Evolutionary conservation across 2,113 vertebrate species (phyloP).

Genomic region (Micromys minutus): DNA sequence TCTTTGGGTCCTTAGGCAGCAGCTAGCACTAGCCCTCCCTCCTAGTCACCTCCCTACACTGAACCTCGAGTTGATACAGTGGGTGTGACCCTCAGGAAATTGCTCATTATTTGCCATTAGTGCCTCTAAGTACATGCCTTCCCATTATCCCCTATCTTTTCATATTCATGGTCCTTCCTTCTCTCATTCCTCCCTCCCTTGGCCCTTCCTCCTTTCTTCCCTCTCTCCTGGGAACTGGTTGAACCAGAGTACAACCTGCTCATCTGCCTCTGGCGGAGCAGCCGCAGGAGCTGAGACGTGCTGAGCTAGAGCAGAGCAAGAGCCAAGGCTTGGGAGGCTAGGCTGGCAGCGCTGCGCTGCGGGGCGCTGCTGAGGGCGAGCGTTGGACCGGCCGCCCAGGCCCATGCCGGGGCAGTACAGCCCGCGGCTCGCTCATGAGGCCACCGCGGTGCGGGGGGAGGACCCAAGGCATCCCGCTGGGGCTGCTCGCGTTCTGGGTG

Average conservation of each 20-base stretch:
- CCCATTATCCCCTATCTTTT: background rate
- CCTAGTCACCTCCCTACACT: background rate
- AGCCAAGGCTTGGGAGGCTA: background rate
- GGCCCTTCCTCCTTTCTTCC: background rate
- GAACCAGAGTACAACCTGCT: background rate
- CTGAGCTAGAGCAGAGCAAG: background rate
- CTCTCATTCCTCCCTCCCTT: background rate
- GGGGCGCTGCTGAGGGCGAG: background rate
- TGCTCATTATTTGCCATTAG: slow-evolving; percentile 40
- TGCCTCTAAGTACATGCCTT: slow-evolving; percentile 30
- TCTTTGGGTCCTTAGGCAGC: background rate
- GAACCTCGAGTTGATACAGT: slow-evolving; percentile 54
- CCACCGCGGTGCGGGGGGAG: background rate
- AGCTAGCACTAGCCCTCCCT: background rate
- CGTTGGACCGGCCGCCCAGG: background rate
- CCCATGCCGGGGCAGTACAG: background rate
- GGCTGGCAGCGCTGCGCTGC: background rate
- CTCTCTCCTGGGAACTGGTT: background rate
- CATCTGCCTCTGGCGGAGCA: background rate
- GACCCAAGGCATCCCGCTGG: slow-evolving; percentile 62
- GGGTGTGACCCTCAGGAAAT: slow-evolving; percentile 64
- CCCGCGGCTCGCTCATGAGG: slow-evolving; percentile 78
- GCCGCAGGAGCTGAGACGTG: background rate
- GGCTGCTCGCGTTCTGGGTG: slow-evolving; percentile 80
- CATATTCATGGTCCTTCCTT: background rate